Base-by-base conservation (phyloP, 2,888 invertebrate genomes). In the Drosophila nr. medialis region DNA sequence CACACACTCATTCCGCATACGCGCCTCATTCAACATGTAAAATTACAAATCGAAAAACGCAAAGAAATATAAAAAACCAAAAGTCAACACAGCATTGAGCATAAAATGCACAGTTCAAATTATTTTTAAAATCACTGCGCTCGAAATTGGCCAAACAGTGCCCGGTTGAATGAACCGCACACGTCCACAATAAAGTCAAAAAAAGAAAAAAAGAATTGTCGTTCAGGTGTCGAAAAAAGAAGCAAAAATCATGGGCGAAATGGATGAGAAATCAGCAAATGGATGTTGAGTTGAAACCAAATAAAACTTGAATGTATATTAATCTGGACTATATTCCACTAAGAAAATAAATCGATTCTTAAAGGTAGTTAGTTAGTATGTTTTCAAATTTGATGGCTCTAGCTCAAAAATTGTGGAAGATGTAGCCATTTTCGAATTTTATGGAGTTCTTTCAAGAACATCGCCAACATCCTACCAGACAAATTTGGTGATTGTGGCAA, bases 41-140 rank as follows among this genome's bases (percentile, higher is more conserved):
- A 67, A 49, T 29, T 48, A 45, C 45, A 45, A 40, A 34, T 56
- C 63, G 56, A 49, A 63, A 64, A 36, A 45, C 13, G 6, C 34
- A 27, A 38, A 50, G 21, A 15, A 45, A 48, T 45, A 38, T 11
- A 40, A 15, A 34, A 30, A 53, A 62, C 21, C 18, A 53, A 48
- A 55, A 65, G 61, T 10, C 18, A 38, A 18, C 38, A 38, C 38
- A 18, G 38, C 18, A 38, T 18, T 18, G 48, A 21, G 11, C 15
- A 13, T 11, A 53, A 48, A 60, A 61, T 68, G 51, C 24, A 70
- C 63, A 61, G 62, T 71, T 58, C 24, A 70, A 75, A 70, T 77
- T 79, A 80, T 80, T 80, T 77, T 77, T 80, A 80, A 79, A 75
- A 62, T 71, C 75, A 66, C 34, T 59, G 54, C 51, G 55, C 32